Percentiles rank a stretch among this genome's conserved stretches.
Evolutionary conservation across 2,113 vertebrate genomes (phyloP).

Genomic region (Oncorhynchus mykiss): DNA sequence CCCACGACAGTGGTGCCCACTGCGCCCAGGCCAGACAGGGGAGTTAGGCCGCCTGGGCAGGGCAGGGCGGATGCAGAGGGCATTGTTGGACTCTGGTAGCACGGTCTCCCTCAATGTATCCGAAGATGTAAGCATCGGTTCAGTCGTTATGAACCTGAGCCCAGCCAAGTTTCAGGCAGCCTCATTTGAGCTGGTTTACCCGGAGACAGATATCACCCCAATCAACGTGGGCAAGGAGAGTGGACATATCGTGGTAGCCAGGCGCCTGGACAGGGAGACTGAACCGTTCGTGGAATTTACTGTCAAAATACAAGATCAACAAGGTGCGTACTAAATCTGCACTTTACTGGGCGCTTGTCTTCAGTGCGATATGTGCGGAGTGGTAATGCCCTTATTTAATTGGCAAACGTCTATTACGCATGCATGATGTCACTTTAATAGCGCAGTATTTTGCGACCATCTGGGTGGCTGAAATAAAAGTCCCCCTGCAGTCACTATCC

Average conservation of each 20-base stretch:
- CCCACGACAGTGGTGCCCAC: constrained; percentile 67
- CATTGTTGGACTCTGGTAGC: constrained; percentile 63
- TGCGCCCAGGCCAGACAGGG: constrained; percentile 1
- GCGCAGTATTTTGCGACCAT: constrained; percentile 46
- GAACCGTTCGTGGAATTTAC: constrained; percentile 75
- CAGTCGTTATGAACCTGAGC: constrained; percentile 71
- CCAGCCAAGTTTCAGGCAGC: constrained; percentile 71
- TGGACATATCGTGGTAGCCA: constrained; percentile 77
- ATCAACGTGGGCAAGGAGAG: constrained; percentile 77
- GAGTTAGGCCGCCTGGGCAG: constrained; percentile 21
- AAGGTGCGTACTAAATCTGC: constrained; percentile 68
- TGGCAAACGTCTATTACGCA: constrained; percentile 13
- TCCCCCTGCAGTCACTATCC: constrained; percentile 9
- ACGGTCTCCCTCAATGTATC: constrained; percentile 74
- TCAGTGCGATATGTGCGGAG: constrained; percentile 36
- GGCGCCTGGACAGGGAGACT: constrained; percentile 79
- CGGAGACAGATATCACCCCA: constrained; percentile 70
- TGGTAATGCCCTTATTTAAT: constrained; percentile 49
- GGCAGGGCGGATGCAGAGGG: constrained; percentile 60
- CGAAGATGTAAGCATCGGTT: constrained; percentile 78
- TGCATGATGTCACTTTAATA: constrained; percentile 17
- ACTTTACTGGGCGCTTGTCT: not conserved
- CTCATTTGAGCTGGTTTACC: constrained; percentile 77
- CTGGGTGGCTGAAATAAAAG: constrained; percentile 38
- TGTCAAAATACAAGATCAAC: constrained; percentile 80